Evolutionary conservation across 2,797 vertebrate species (phyloP).

Genomic region (Microtus obscurus): DNA sequence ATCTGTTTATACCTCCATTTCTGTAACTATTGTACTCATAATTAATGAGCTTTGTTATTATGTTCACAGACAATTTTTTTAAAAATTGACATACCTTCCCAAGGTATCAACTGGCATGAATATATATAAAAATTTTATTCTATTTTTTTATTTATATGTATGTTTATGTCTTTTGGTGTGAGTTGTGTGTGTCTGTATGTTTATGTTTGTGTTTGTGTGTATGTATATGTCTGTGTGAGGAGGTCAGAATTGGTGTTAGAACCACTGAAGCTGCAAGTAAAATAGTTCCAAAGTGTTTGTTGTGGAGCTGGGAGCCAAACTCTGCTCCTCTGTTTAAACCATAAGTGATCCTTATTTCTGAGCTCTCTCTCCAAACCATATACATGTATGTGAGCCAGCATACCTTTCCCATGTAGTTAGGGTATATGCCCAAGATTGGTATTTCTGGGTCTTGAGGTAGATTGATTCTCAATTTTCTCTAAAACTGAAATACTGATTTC

Average conservation of each 20-base stretch:
- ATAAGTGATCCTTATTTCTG: background rate
- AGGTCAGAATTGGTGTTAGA: background rate
- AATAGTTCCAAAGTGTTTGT: background rate
- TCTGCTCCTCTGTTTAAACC: background rate
- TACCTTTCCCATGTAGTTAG: background rate
- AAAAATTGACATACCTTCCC: background rate
- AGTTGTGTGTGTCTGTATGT: background rate
- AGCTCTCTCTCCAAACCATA: background rate
- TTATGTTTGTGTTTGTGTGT: background rate
- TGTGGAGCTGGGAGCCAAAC: background rate
- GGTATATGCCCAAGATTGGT: too few relatives aligned
- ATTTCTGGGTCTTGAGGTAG: too few relatives aligned
- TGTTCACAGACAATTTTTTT: background rate
- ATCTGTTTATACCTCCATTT: background rate
- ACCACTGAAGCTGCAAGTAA: background rate
- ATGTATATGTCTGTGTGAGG: background rate
- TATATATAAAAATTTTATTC: background rate
- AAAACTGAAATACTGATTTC: too few relatives aligned
- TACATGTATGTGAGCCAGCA: background rate
- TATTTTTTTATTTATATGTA: background rate
- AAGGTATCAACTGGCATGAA: background rate
- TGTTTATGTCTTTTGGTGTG: background rate
- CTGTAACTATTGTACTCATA: background rate
- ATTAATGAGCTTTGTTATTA: background rate
- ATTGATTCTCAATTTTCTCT: too few relatives aligned